A percentile compares a stretch with the other conserved stretches of the same genome.
Evolutionary conservation across 2,113 vertebrate species (phyloP).

Genomic region (Plecturocebus donacophilus): DNA sequence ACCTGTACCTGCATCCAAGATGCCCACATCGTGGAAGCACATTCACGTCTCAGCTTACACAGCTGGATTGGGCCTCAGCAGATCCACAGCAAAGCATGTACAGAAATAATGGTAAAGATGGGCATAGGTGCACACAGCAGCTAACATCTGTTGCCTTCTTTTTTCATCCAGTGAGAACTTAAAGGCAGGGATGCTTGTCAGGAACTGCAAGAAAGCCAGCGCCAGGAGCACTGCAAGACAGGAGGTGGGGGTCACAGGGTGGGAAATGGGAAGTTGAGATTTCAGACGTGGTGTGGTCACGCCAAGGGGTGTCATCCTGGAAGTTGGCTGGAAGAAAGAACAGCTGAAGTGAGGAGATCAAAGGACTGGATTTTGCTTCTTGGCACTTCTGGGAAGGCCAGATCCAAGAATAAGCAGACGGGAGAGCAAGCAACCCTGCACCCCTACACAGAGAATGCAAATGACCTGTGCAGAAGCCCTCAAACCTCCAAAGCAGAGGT

Average conservation of each 20-base stretch:
- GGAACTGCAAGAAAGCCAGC: not conserved
- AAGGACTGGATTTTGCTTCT: no score
- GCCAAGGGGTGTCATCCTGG: fast-evolving
- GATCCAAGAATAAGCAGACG: fast-evolving
- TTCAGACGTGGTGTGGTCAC: fast-evolving
- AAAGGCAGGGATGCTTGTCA: not conserved
- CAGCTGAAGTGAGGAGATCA: not conserved
- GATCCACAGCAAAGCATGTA: fast-evolving
- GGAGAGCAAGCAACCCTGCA: not conserved
- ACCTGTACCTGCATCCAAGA: not conserved
- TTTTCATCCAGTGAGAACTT: not conserved
- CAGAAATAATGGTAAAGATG: fast-evolving
- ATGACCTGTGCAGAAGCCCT: not conserved
- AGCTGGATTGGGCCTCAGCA: fast-evolving
- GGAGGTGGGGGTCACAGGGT: not conserved
- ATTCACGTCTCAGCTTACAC: fast-evolving
- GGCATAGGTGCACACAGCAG: fast-evolving
- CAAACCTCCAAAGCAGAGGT: not conserved
- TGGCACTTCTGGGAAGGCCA: not conserved
- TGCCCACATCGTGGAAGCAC: fast-evolving
- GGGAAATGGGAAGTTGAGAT: not conserved
- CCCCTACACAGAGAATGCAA: no score
- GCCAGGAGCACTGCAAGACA: not conserved
- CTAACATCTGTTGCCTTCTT: fast-evolving
- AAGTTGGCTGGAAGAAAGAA: not conserved